Base-by-base conservation (phyloP, 2,113 vertebrate species). In the Urocynchramus pylzowi region DNA sequence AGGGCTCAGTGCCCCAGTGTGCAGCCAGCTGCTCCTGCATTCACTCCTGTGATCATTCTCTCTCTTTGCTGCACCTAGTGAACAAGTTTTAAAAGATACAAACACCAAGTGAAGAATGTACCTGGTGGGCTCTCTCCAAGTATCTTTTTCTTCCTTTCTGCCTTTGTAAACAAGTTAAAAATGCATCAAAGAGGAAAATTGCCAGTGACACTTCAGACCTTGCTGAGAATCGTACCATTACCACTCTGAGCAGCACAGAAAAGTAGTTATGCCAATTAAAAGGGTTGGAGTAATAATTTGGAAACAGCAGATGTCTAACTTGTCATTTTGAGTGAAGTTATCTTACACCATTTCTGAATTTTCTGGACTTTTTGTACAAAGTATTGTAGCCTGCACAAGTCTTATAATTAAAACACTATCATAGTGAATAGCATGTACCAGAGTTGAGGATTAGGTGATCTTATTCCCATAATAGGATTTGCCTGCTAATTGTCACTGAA, bases 401-500 rank as follows among this genome's bases (percentile, higher is more conserved):
- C 44, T 64, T 78, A 27, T 60, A 87, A 87, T 89, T 93, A 67
- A 90, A 91, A 61, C 39, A 10, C 53, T 92, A 50, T 92, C 88
- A 37, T 12, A 84, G 64, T 44, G 52, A 83, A 54, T 28, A 86
- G 81, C 45, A 35, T 11, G 54, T 54, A 54, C 19, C 30, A 77
- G 64, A 70, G 68, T 6, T 80, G 79, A 90, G 87, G 89, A 93
- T 95, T 95, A 93, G 76, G 68, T 64, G 71, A 88, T 95, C 30
- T 89, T 89, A 93, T 37, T 90, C 64, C 64, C 82, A 52, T 94
- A 96, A 90, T 68, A 87, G 83, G 92, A 94, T 96, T 96, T 97
- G 64, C 56, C 76, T 79, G 88, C 65, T 95, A 96, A 93, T 96
- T 95, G 86, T 59, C 83, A 81, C 68, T 87, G 86, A 70, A 86